phyloP scores from a whole-genome alignment of 2,113 vertebrate genomes.

The Rhinogobius similis region DNA sequence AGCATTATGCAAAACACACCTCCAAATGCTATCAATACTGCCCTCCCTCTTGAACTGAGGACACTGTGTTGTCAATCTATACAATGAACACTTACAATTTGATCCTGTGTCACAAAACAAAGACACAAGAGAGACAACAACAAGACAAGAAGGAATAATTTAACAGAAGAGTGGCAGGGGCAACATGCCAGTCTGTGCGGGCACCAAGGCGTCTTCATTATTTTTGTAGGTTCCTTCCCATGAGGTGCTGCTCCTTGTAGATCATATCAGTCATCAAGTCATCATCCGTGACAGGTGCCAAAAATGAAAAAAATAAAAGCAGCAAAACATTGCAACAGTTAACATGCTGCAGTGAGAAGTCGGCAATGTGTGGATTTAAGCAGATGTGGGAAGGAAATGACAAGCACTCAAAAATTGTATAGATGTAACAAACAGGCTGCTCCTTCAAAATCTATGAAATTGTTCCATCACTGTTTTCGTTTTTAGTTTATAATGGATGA shows the following conservation, averaged over 20 bases:
- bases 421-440: background rate
- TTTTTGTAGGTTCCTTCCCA: conserved; percentile 50
- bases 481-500: background rate
- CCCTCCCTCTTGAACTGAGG: conserved; percentile 50
- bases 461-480: background rate
- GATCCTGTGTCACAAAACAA: conserved; percentile 51
- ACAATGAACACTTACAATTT: conserved; percentile 50
- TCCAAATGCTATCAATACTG: conserved; percentile 60
- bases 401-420: background rate
- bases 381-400: conserved; percentile 1
- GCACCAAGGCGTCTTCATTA: conserved; percentile 49
- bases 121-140: conserved; percentile 56
- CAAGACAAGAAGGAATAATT: conserved; percentile 47
- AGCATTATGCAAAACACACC: conserved; percentile 63
- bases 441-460: background rate
- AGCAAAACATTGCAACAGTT: conserved; percentile 13
- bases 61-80: conserved; percentile 56
- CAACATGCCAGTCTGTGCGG: conserved; percentile 45
- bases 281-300: conserved; percentile 52
- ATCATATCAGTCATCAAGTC: conserved; percentile 63
- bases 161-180: conserved; percentile 35
- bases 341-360: conserved; percentile 8
- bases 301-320: conserved; percentile 4
- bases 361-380: background rate
- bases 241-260: conserved; percentile 47